phyloP scores from a whole-genome alignment of 2,888 invertebrate species.

The Baccha elongata region DNA sequence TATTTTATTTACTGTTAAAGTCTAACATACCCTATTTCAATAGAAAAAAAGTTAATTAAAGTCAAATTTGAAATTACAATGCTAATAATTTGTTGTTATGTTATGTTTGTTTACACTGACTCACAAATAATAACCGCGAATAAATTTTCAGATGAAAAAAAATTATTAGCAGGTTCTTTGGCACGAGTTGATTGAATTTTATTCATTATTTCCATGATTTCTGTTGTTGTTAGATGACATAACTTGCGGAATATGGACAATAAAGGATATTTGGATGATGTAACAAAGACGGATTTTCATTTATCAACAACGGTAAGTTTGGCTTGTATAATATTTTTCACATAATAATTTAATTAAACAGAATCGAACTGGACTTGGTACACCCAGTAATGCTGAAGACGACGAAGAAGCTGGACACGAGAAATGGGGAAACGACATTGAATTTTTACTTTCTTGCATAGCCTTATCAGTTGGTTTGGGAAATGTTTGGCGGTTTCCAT shows the following conservation, averaged over 20 bases:
- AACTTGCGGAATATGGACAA: slow-evolving; percentile 51
- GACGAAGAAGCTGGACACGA: slow-evolving; percentile 75
- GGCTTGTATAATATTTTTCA: background rate
- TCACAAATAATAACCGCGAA: slow-evolving; percentile 10
- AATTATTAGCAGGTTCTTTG: background rate
- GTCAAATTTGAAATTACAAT: slow-evolving; percentile 26
- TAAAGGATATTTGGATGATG: slow-evolving; percentile 54
- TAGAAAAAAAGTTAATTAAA: slow-evolving; percentile 1
- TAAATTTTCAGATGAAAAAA: background rate
- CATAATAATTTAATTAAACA: background rate
- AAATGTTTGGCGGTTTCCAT: slow-evolving; percentile 87
- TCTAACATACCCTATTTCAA: slow-evolving; percentile 1
- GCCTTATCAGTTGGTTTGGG: slow-evolving; percentile 86
- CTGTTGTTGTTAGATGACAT: slow-evolving; percentile 33
- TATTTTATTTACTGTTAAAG: too few relatives aligned
- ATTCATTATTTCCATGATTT: background rate
- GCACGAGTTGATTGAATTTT: background rate
- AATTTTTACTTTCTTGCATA: slow-evolving; percentile 86
- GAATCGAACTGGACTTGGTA: slow-evolving; percentile 13
- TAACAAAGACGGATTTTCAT: slow-evolving; percentile 10
- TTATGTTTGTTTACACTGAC: background rate
- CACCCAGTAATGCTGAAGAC: background rate
- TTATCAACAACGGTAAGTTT: slow-evolving; percentile 25
- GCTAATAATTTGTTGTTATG: slow-evolving; percentile 24
- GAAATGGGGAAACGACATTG: slow-evolving; percentile 85